Percentiles rank a stretch among this genome's conserved stretches.
phyloP scores from a whole-genome alignment of 2,113 vertebrate species.

The Oceanodroma tethys region DNA sequence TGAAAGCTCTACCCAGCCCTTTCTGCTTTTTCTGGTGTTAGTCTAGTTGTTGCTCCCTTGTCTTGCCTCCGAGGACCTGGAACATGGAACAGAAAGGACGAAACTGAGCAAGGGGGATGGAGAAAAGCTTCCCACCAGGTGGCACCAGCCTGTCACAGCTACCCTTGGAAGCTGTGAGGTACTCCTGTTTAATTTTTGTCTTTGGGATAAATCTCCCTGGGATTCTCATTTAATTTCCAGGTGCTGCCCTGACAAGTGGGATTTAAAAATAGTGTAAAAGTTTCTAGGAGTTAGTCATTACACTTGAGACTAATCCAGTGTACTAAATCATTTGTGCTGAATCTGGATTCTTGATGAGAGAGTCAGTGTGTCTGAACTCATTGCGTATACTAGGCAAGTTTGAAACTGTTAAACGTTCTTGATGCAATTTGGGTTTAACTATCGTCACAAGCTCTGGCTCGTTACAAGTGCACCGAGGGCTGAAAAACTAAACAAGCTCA shows the following conservation, averaged over 20 bases:
- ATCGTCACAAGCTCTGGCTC: constrained; percentile 48
- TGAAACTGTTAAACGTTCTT: constrained; percentile 61
- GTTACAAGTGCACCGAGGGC: neutral
- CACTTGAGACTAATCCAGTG: constrained; percentile 14
- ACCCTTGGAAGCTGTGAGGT: neutral
- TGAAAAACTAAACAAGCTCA: constrained; percentile 9
- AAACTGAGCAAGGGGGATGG: neutral
- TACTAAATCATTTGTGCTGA: constrained; percentile 37
- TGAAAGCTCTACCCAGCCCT: neutral
- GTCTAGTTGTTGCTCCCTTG: neutral
- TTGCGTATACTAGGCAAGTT: constrained; percentile 37
- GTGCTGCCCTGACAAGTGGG: constrained; percentile 41
- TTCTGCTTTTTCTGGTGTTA: neutral
- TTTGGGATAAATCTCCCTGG: neutral
- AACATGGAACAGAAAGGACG: neutral
- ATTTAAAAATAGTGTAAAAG: constrained; percentile 46
- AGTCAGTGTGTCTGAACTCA: constrained; percentile 50
- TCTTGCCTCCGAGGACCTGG: neutral
- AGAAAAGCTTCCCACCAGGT: constrained; percentile 26
- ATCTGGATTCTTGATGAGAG: constrained; percentile 30
- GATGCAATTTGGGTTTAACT: constrained; percentile 40
- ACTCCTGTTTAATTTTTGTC: neutral
- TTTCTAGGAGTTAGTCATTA: constrained; percentile 48
- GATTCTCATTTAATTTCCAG: constrained; percentile 22
- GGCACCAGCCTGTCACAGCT: constrained; percentile 11